Base-by-base conservation (phyloP, 2,888 invertebrate species). In the Nyleta sp. region DNA sequence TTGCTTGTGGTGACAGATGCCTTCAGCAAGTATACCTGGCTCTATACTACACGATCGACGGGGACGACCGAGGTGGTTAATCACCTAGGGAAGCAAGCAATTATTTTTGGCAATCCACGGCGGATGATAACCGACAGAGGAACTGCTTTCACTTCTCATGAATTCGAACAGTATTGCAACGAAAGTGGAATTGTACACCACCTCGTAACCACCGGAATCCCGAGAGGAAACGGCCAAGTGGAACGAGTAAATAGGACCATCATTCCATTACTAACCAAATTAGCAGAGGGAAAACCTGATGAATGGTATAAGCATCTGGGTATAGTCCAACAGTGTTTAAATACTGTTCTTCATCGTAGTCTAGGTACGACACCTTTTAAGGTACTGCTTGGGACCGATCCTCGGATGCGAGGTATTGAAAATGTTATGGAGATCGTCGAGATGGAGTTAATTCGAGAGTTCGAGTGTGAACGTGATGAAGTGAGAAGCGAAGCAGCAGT, bases 11-110 rank as follows among this genome's bases (percentile, higher is more conserved):
- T 72, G 3, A 44, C 35, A 1, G 72, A 78, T 33, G 48, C 67
- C 1, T 77, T 72, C 46, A 60, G 48, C n/a, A 71, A 71, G 33
- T 71, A 55, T 20, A 18, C 48, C 1, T 71, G 74, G 71, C 38
- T 79, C 8, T 75, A 75, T 13, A 22, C 79, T 0, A 67, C 62
- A 0, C 40, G 38, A 78, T 52, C 74, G 1, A 85, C 84, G 1
- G 81, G 77, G 5, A 44, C 84, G 0, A 70, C 75, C 28, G 85
- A 85, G 67, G 80, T 81, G 1, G 67, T 88, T 2, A 40, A 75
- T 11, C 72, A 78, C 13, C 24, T 86, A 13, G 55, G 72, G 53
- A 72, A 48, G 35, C 83, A 85, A 33, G 42, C 80, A 13, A 65
- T 64, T 20, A 67, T 64, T 20, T 84, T 85, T 64, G 84, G 84